Percentiles rank a stretch among this genome's conserved stretches.
phyloP scores from a whole-genome alignment of 2,113 vertebrate species.

The Albula goreensis region DNA sequence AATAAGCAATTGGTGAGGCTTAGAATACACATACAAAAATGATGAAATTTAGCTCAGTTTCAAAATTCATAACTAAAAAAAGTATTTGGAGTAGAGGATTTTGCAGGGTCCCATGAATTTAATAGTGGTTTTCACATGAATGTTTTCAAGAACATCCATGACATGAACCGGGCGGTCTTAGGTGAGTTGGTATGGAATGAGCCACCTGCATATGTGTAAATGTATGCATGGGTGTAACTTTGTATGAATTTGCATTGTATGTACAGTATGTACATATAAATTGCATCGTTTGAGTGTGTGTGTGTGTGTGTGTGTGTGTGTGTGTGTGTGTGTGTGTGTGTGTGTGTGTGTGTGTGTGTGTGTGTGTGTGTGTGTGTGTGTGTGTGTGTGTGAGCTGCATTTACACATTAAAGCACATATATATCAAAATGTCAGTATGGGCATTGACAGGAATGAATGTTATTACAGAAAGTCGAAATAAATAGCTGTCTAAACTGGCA shows the following conservation, averaged over 20 bases:
- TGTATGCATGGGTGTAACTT: background rate
- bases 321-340: background rate
- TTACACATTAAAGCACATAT: background rate
- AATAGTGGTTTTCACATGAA: too few relatives aligned
- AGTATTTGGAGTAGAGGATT: too few relatives aligned
- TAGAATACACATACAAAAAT: too few relatives aligned
- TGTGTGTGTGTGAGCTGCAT: background rate
- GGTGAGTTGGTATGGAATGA: background rate
- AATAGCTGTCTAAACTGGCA: background rate
- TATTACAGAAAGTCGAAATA: background rate
- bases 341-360: background rate
- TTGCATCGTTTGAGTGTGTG: conserved; percentile 7
- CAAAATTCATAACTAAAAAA: too few relatives aligned
- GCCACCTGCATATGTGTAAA: conserved; percentile 26
- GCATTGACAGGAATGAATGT: conserved; percentile 9
- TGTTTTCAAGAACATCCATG: too few relatives aligned
- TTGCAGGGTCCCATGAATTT: too few relatives aligned
- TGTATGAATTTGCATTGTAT: background rate
- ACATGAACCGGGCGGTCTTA: too few relatives aligned
- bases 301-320: conserved; percentile 9
- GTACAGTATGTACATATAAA: background rate
- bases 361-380: background rate
- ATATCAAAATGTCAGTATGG: conserved; percentile 1
- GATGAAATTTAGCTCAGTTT: too few relatives aligned
- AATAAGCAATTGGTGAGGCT: too few relatives aligned